phyloP scores from a whole-genome alignment of 2,797 vertebrate species.

The Rhinatrema bivittatum region DNA sequence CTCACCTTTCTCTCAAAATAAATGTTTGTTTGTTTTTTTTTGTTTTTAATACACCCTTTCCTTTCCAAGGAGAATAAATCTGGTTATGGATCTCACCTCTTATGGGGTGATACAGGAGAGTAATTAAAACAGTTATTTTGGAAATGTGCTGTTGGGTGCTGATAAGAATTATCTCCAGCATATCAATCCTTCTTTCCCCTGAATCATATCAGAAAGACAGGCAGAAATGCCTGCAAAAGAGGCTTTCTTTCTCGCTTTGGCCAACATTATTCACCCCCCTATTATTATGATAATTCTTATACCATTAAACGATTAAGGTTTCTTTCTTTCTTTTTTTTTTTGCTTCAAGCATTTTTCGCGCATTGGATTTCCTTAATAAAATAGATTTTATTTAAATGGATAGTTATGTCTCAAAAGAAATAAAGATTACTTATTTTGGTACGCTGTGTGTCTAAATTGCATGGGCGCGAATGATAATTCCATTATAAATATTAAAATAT shows the following conservation, averaged over 20 bases:
- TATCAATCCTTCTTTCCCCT: conserved; percentile 61
- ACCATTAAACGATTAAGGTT: conserved; percentile 33
- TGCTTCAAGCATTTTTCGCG: conserved; percentile 2
- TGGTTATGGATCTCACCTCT: conserved; percentile 43
- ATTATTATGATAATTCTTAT: conserved; percentile 76
- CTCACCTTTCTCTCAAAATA: conserved; percentile 8
- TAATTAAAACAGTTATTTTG: conserved; percentile 74
- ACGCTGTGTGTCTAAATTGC: too few relatives aligned
- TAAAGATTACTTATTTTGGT: too few relatives aligned
- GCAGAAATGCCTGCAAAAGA: conserved; percentile 60
- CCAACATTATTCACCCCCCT: conserved; percentile 59
- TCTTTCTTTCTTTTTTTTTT: conserved; percentile 13
- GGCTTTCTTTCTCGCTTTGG: conserved; percentile 18
- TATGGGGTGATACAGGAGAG: conserved; percentile 51
- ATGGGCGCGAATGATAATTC: too few relatives aligned
- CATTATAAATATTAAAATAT: too few relatives aligned
- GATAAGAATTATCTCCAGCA: conserved; percentile 81
- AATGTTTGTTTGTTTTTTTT: too few relatives aligned
- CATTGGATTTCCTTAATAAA: conserved; percentile 10
- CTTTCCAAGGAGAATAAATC: conserved; percentile 30
- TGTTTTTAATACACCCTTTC: conserved; percentile 22
- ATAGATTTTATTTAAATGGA: conserved; percentile 1
- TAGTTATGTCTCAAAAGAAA: too few relatives aligned
- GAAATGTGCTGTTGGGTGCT: conserved; percentile 67
- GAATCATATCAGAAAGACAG: conserved; percentile 68